Conservation (phyloP, 1,140 invertebrate species). For the Mercenaria mercenaria region DNA sequence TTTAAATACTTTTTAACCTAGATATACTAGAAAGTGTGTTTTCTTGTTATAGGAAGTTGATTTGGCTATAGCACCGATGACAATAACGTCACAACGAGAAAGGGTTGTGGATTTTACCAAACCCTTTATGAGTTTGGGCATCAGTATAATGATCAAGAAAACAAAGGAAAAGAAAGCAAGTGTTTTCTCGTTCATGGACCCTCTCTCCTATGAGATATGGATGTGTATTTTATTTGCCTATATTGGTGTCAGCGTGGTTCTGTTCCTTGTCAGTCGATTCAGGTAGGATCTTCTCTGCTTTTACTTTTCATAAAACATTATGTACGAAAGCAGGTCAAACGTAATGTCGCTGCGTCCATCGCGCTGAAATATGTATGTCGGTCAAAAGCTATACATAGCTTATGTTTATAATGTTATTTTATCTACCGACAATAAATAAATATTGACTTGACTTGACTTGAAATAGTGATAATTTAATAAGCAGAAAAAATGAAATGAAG, state of each 20-base stretch:
- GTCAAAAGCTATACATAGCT: no score
- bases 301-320: not conserved
- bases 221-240: conserved; percentile 93
- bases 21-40: no score
- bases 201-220: conserved; percentile 99
- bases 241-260: conserved; percentile 96
- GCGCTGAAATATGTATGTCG: no score
- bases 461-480: no score
- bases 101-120: conserved; percentile 85
- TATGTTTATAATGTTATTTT: no score
- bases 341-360: no score
- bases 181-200: conserved; percentile 99
- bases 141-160: conserved; percentile 95
- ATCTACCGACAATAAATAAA: no score
- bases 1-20: no score
- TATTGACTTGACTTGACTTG: no score
- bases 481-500: no score
- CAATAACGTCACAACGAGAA: conserved; percentile 84
- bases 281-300: conserved; percentile 28
- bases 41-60: conserved; percentile 86
- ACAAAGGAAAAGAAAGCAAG: conserved; percentile 95
- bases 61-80: conserved; percentile 85
- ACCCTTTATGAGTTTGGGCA: conserved; percentile 86
- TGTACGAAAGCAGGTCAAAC: no score
- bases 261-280: conserved; percentile 97